phyloP scores from a whole-genome alignment of 1,140 invertebrate species.

The Oncopeltus fasciatus region DNA sequence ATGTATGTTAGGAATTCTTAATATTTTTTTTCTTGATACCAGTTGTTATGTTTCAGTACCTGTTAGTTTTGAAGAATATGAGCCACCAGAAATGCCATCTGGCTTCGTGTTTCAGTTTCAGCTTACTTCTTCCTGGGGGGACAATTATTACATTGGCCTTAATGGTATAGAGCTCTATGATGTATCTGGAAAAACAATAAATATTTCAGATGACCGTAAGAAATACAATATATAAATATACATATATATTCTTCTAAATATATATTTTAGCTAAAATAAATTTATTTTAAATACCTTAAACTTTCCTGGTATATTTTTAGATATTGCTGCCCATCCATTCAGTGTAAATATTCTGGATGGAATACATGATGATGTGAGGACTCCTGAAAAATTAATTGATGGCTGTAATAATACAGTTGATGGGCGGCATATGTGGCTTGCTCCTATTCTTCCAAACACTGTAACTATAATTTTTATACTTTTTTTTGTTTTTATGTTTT shows the following conservation, averaged over 20 bases:
- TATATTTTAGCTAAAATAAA: conserved; percentile 11
- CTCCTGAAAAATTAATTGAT: conserved; percentile 66
- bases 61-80: conserved; percentile 31
- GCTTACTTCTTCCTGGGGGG: conserved; percentile 66
- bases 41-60: background rate
- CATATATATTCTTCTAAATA: background rate
- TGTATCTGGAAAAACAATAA: conserved; percentile 41
- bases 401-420: conserved; percentile 49
- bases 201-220: conserved; percentile 53
- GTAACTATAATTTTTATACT: too few relatives aligned
- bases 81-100: conserved; percentile 40
- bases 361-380: conserved; percentile 49
- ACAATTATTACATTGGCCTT: conserved; percentile 67
- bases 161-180: conserved; percentile 65
- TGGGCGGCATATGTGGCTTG: conserved; percentile 63
- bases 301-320: conserved; percentile 25
- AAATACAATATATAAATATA: background rate
- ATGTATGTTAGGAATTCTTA: background rate
- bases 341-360: conserved; percentile 59
- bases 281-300: too few relatives aligned
- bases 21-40: background rate
- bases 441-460: conserved; percentile 54
- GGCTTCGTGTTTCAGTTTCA: conserved; percentile 66
- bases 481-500: too few relatives aligned
- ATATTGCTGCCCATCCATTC: conserved; percentile 64